Evolutionary conservation across 2,888 invertebrate genomes (phyloP).

Genomic region (Drosophila parthenogenetica): DNA sequence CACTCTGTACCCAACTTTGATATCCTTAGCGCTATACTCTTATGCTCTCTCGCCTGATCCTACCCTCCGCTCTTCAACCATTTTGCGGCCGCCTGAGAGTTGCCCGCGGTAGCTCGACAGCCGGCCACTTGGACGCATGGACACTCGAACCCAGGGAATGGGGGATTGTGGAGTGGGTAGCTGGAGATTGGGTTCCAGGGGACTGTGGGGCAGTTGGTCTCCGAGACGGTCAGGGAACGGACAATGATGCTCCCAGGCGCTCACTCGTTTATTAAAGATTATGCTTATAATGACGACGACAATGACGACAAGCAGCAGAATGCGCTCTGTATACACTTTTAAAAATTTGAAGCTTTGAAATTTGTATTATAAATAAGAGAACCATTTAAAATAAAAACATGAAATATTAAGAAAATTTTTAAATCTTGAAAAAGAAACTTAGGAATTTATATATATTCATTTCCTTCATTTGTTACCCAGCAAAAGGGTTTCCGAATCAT

Average conservation of each 20-base stretch:
- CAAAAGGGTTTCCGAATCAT: too few species aligned
- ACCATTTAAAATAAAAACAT: too few species aligned
- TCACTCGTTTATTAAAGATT: slow-evolving; percentile 80
- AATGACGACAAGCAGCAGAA: slow-evolving; percentile 76
- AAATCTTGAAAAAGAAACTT: too few species aligned
- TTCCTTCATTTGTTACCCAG: too few species aligned
- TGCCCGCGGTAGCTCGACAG: slow-evolving; percentile 52
- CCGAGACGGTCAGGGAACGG: slow-evolving; percentile 10
- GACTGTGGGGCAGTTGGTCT: not conserved
- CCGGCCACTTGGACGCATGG: slow-evolving; percentile 1
- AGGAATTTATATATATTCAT: too few species aligned
- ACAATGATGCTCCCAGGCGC: slow-evolving; percentile 58
- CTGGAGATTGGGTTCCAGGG: too few species aligned
- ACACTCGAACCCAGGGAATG: not conserved
- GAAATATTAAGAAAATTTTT: too few species aligned
- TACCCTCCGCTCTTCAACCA: slow-evolving; percentile 43
- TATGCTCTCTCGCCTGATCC: slow-evolving; percentile 7
- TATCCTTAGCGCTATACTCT: not conserved
- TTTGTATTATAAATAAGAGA: too few species aligned
- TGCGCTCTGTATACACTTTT: slow-evolving; percentile 20
- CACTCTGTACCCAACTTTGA: not conserved
- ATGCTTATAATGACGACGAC: slow-evolving; percentile 80
- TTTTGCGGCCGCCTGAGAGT: slow-evolving; percentile 70
- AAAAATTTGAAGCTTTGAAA: not conserved
- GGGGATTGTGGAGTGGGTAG: not conserved